phyloP scores from a whole-genome alignment of 2,797 vertebrate species.

The Synaphobranchus kaupii region DNA sequence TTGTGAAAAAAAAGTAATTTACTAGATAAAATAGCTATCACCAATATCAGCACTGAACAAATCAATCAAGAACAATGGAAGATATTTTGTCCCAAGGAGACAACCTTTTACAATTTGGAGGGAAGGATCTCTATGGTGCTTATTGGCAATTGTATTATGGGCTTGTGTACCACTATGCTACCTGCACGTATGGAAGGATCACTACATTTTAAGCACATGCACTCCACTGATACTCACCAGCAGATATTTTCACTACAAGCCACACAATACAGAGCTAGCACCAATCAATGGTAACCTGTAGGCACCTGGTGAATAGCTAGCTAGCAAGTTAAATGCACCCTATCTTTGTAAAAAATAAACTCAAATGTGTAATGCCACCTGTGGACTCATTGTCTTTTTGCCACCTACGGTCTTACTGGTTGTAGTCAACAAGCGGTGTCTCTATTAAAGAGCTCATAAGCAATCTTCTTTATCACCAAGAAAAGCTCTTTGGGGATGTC shows the following conservation, averaged over 20 bases:
- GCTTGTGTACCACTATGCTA: not conserved
- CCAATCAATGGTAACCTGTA: not conserved
- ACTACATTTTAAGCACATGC: not conserved
- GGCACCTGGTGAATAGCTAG: not conserved
- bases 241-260: not conserved
- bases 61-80: not conserved
- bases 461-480: not conserved
- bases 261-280: not conserved
- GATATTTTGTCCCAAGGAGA: not conserved
- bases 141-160: not conserved
- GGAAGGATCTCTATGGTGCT: not conserved
- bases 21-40: not conserved
- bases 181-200: not conserved
- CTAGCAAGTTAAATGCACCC: not conserved
- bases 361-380: not conserved
- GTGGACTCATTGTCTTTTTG: not conserved
- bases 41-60: not conserved
- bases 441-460: not conserved
- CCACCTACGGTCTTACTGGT: not conserved
- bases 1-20: no score
- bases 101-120: not conserved
- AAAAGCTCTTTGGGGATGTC: not conserved
- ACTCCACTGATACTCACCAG: not conserved
- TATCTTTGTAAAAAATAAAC: not conserved
- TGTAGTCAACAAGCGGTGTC: not conserved